Base-by-base conservation (phyloP, 2,797 vertebrate species). In the Toxotes lorentzi region DNA sequence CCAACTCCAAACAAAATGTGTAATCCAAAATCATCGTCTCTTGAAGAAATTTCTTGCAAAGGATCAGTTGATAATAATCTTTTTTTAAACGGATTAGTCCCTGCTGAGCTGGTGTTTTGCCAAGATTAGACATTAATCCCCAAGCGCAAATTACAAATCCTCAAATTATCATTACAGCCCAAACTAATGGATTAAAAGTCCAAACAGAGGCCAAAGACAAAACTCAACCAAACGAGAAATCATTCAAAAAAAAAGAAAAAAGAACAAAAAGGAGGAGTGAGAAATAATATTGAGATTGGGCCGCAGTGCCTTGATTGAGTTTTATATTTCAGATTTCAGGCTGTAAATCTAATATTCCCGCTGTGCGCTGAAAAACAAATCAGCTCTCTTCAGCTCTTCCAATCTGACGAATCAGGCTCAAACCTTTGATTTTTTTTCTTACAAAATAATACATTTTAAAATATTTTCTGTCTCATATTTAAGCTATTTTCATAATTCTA, bases 1-100 rank as follows among this genome's bases (percentile, higher is more conserved):
- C n/a, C 1, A 50, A 12, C 3, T 57, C n/a, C 4, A 47, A 65
- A 66, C 27, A 41, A 14, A 41, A 41, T 19, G 4, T 35, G 16
- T 23, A 35, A 79, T 72, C 34, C 9, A 11, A 60, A 72, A 58
- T 19, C 43, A 45, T 38, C 21, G 1, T 38, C 65, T 73, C 7
- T 67, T 84, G 30, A 78, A 72, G 81, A 69, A 73, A 84, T 73
- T 70, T 51, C 45, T 38, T 43, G 2, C 10, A 13, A 17, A 43
- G 14, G 74, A 38, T 85, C 58, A 35, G 47, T 68, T 79, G 38
- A 76, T 80, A 79, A 65, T 82, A 45, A 68, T 85, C 14, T 54
- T 65, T 32, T 73, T 74, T 67, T 66, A 59, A 87, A 82, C 40
- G 81, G 88, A 92, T 94, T 93, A 89, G 34, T 41, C 65, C 67